Conservation (phyloP, 2,113 vertebrate genomes). For the Chamaetylas fuelleborni region DNA sequence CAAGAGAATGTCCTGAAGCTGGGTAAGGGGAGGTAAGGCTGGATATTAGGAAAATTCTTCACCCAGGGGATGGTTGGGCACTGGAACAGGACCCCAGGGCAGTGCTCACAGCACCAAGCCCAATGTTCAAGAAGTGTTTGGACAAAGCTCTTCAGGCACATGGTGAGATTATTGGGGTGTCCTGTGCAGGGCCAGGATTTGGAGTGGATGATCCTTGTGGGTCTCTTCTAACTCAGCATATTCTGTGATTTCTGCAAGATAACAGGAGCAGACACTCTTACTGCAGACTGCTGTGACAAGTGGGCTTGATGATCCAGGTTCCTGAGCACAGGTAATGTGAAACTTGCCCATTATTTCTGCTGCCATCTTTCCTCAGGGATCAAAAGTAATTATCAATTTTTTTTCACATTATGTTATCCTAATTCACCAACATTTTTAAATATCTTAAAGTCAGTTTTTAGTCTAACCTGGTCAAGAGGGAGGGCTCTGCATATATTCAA, state of each 20-base stretch:
- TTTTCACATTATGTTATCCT: neutral
- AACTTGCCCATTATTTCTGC: neutral
- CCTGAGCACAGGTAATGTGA: neutral
- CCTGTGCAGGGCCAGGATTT: neutral
- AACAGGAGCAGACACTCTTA: neutral
- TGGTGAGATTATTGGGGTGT: neutral
- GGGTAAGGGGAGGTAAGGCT: neutral
- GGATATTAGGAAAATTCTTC: neutral
- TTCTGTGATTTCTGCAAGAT: neutral
- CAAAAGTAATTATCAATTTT: neutral
- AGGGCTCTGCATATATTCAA: neutral
- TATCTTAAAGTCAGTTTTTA: neutral
- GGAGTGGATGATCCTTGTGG: neutral
- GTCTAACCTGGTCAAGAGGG: neutral
- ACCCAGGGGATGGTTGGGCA: neutral
- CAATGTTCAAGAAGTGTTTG: fast-evolving
- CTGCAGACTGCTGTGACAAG: neutral
- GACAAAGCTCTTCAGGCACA: neutral
- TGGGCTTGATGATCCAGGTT: neutral
- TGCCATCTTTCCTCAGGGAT: neutral
- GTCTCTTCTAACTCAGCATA: neutral
- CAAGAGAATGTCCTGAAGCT: neutral
- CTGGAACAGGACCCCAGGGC: neutral
- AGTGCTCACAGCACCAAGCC: neutral
- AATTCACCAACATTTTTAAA: neutral